These are phyloP conservation scores for Tridacna crocea DNA, from an alignment of 2,888 invertebrate genomes.

Conservation along the genomic window DNA sequence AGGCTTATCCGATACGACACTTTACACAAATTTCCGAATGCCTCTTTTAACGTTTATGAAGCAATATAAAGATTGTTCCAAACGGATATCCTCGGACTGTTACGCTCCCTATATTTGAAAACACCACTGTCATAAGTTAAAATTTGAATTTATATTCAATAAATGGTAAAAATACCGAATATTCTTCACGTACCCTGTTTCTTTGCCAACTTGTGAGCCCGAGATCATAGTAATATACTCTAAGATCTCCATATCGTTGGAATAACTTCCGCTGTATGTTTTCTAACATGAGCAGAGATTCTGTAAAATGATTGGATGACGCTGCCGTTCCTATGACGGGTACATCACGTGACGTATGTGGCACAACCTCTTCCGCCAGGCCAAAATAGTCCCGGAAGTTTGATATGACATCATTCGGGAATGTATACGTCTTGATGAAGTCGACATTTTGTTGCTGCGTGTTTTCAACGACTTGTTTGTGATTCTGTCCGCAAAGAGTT, in stretches of 20 bases:
- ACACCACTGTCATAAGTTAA: too few relatives aligned
- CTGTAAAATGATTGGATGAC: constrained; percentile 21
- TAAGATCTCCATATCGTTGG: background rate
- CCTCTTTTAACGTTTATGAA: too few relatives aligned
- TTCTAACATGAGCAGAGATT: constrained; percentile 14
- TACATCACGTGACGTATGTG: constrained; percentile 7
- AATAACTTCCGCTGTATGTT: background rate
- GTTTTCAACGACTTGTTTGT: background rate
- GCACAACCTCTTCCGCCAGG: background rate
- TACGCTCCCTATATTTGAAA: too few relatives aligned
- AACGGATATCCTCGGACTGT: too few relatives aligned
- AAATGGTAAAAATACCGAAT: too few relatives aligned
- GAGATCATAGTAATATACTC: constrained; percentile 19
- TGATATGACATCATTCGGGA: background rate
- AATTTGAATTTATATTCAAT: too few relatives aligned
- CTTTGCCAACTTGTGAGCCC: constrained; percentile 5
- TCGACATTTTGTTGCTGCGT: constrained; percentile 5
- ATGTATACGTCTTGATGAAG: background rate
- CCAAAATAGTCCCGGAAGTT: constrained; percentile 3
- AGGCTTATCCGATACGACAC: too few relatives aligned
- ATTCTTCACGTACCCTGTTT: background rate
- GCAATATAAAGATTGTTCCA: too few relatives aligned
- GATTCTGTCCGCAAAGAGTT: background rate
- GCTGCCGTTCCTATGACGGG: constrained; percentile 18
- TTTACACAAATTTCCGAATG: too few relatives aligned